Evolutionary conservation across 2,113 vertebrate species (phyloP).

Genomic region (Chrysemys picta): DNA sequence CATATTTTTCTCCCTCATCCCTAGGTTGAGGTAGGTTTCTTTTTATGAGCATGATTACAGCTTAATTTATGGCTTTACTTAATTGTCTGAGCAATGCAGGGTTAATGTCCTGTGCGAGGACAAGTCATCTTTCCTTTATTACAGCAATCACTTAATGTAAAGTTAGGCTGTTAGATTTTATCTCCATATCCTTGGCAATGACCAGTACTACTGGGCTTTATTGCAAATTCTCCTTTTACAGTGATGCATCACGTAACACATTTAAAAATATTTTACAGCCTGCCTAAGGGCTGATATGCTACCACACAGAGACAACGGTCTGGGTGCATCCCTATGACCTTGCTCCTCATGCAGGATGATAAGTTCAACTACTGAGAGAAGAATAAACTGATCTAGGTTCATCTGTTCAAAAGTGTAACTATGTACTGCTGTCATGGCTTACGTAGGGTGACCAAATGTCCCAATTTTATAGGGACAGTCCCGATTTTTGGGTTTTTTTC

Average conservation of each 20-base stretch:
- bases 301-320: neutral
- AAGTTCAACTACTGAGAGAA: neutral
- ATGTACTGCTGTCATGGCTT: neutral
- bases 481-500: too few relatives aligned
- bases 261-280: conserved; percentile 47
- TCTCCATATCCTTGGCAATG: conserved; percentile 48
- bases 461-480: too few relatives aligned
- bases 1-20: neutral
- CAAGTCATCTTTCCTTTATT: conserved; percentile 65
- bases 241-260: conserved; percentile 14
- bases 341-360: neutral
- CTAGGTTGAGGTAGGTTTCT: conserved; percentile 9
- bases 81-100: conserved; percentile 69
- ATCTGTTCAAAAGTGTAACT: neutral
- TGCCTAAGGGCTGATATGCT: neutral
- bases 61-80: conserved; percentile 65
- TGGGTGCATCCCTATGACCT: neutral
- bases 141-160: conserved; percentile 56
- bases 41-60: conserved; percentile 46
- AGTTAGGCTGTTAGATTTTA: conserved; percentile 75
- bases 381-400: neutral
- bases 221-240: conserved; percentile 44
- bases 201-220: conserved; percentile 23
- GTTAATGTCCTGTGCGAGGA: conserved; percentile 67
- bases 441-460: too few relatives aligned